A percentile compares a stretch with the other conserved stretches of the same genome.
phyloP scores from a whole-genome alignment of 2,888 invertebrate genomes.

The Tenodera sinensis region DNA sequence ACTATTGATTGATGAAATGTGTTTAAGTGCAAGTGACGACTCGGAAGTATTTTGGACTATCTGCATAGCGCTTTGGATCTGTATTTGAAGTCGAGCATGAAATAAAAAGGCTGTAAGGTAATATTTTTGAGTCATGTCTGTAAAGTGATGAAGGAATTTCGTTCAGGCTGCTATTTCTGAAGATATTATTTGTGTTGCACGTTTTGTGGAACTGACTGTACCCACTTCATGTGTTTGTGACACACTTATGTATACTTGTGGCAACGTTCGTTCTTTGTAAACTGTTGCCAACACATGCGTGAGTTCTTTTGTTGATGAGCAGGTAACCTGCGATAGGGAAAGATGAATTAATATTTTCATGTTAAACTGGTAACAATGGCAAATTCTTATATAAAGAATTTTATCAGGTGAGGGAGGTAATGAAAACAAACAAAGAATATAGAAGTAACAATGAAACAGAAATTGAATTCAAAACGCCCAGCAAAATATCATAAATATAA shows the following conservation, averaged over 20 bases:
- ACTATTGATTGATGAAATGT: neutral
- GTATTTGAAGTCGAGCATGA: no score
- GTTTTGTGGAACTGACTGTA: neutral
- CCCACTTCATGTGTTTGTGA: neutral
- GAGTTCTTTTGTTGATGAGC: neutral
- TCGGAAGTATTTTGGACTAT: no score
- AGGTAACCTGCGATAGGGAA: neutral
- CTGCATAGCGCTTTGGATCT: no score
- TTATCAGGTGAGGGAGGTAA: neutral
- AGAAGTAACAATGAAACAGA: no score
- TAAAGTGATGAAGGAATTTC: neutral
- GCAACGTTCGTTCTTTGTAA: neutral
- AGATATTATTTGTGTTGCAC: neutral
- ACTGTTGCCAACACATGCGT: neutral
- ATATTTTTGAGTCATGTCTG: no score
- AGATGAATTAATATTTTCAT: neutral
- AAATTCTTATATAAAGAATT: neutral
- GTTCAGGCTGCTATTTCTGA: neutral
- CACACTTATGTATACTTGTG: neutral
- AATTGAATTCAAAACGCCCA: no score
- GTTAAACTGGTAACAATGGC: neutral
- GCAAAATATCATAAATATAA: no score
- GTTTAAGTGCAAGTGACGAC: neutral
- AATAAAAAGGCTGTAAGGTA: no score
- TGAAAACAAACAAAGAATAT: neutral